Base-by-base conservation (phyloP, 2,113 vertebrate species). In the Lagopus muta region DNA sequence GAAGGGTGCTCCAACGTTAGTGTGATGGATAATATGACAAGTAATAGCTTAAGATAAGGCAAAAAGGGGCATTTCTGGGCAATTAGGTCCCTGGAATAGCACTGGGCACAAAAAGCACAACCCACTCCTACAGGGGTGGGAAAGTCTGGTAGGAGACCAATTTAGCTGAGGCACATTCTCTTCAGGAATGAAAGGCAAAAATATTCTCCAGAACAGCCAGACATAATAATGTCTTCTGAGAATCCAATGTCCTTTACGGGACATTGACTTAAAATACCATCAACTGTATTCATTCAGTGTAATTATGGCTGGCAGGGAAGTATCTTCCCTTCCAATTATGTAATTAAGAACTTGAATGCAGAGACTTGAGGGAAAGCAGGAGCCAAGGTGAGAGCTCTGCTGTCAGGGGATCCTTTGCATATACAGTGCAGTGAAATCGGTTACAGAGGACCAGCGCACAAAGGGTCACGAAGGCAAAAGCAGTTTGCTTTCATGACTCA, bases 221-320 rank as follows among this genome's bases (percentile, higher is more conserved):
- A 91, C 77, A 50, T 62, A 89, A 73, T 1, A 73, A 21, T 11
- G 5, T 79, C 78, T 73, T 45, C 38, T 30, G 28, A 87, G 15
- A 92, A 73, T 42, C n/a, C 30, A 21, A 27, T 58, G 79, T 76
- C 82, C 0, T 0, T 38, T 73, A 40, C 0, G 0, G 71, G 24
- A 89, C 67, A 43, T 42, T 43, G 60, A 50, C n/a, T 80, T 76
- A 70, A 93, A 89, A 79, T n/a, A 66, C n/a, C 82, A 76, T 2
- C 61, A 64, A 74, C 60, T 6, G 11, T 18, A 70, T 57, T 73
- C 11, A n/a, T 28, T 62, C 45, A 55, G 28, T 22, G 30, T 54
- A 91, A 95, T 80, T 55, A 86, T 22, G 28, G 13, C 5, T 66
- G 62, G 22, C 58, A 91, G 54, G 25, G 64, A 66, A 66, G 6